These are phyloP conservation scores for Trachymyrmex cornetzi DNA, from an alignment of 1,140 invertebrate species.

Conservation along the genomic window DNA sequence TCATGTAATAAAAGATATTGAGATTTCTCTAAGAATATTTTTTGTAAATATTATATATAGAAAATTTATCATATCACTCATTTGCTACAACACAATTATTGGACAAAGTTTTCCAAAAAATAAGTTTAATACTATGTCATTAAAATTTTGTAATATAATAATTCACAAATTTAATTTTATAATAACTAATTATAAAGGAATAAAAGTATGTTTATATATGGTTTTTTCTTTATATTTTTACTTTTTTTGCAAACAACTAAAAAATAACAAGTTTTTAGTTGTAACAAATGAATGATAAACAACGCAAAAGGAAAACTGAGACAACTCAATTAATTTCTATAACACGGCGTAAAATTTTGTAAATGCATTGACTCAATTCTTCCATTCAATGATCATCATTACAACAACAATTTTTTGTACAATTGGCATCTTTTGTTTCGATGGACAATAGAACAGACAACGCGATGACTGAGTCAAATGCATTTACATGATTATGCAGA, in stretches of 20 bases:
- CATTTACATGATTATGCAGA: conserved; percentile 61
- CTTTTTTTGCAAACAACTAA: too few species aligned
- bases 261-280: too few species aligned
- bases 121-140: too few species aligned
- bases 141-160: too few species aligned
- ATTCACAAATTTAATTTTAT: too few species aligned
- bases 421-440: conserved; percentile 32
- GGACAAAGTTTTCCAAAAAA: too few species aligned
- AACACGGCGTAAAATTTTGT: neutral
- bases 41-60: neutral
- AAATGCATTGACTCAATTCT: neutral
- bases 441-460: conserved; percentile 52
- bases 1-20: neutral
- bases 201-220: too few species aligned
- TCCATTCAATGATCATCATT: neutral
- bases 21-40: neutral
- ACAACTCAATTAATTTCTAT: neutral
- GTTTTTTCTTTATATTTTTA: too few species aligned
- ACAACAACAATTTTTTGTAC: conserved; percentile 18
- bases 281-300: too few species aligned
- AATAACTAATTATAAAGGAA: too few species aligned
- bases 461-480: conserved; percentile 38
- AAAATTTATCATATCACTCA: neutral
- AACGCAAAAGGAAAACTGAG: neutral
- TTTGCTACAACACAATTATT: too few species aligned